phyloP scores from a whole-genome alignment of 2,113 vertebrate genomes.

The Phrynosoma platyrhinos region DNA sequence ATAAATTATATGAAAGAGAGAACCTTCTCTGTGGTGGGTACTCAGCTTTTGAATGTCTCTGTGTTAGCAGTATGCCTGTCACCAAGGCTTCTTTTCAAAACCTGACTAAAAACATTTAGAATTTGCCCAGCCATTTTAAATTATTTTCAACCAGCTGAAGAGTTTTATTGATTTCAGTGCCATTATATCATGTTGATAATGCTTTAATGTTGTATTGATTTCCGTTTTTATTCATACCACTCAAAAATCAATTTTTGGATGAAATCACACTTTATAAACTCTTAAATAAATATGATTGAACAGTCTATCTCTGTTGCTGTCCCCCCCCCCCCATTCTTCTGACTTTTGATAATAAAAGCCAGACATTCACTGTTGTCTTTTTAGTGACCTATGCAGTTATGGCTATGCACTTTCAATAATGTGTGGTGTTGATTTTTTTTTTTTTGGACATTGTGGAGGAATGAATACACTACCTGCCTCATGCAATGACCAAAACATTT shows the following conservation, averaged over 20 bases:
- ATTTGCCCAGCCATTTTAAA: neutral
- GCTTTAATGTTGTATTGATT: neutral
- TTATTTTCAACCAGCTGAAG: neutral
- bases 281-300: neutral
- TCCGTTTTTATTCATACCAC: neutral
- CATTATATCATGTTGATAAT: neutral
- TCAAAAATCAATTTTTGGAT: neutral
- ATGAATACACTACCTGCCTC: too few species aligned
- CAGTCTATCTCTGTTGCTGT: neutral
- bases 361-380: neutral
- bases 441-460: too few species aligned
- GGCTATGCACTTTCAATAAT: too few species aligned
- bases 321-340: neutral
- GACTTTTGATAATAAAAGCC: neutral
- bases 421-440: too few species aligned
- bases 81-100: neutral
- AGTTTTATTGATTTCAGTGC: neutral
- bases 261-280: neutral
- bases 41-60: neutral
- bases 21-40: neutral
- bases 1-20: neutral
- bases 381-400: neutral
- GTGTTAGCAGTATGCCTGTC: too few species aligned
- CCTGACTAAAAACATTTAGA: neutral
- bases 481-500: too few species aligned